Conservation (phyloP, 2,888 invertebrate species). For the Platycnemis pennipes region DNA sequence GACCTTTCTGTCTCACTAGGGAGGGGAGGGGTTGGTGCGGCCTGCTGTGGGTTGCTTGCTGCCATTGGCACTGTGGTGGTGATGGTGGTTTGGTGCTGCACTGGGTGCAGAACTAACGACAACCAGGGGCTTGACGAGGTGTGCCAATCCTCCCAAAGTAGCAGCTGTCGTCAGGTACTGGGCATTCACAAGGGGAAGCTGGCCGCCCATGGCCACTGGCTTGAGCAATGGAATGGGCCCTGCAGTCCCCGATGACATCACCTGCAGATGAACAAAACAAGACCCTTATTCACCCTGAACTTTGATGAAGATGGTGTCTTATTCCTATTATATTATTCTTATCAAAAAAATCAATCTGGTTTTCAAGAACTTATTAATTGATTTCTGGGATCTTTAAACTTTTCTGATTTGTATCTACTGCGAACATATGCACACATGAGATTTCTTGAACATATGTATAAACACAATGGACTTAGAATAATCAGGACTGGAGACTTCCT, state of each 20-base stretch:
- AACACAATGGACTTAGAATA: too few species aligned
- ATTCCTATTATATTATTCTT: too few species aligned
- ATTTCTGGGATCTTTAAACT: too few species aligned
- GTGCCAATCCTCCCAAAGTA: constrained; percentile 82
- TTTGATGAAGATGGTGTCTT: too few species aligned
- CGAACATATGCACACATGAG: too few species aligned
- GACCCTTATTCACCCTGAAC: too few species aligned
- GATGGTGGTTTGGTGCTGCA: constrained; percentile 73
- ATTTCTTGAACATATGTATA: too few species aligned
- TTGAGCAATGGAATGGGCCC: constrained; percentile 82
- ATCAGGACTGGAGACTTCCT: too few species aligned
- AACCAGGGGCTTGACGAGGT: constrained; percentile 86
- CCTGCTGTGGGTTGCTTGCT: not conserved
- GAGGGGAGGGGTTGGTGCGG: not conserved
- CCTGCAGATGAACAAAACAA: constrained; percentile 72
- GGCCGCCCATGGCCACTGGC: constrained; percentile 78
- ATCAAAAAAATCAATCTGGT: too few species aligned
- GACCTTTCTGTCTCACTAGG: not conserved
- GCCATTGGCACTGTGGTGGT: not conserved
- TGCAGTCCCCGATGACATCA: constrained; percentile 77
- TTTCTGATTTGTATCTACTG: too few species aligned
- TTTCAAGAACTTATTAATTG: too few species aligned
- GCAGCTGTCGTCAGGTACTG: constrained; percentile 84
- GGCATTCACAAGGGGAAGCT: constrained; percentile 85
- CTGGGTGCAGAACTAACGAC: constrained; percentile 81